Percentiles rank a stretch among this genome's conserved stretches.
Evolutionary conservation across 2,113 vertebrate species (phyloP).

Genomic region (Epinephelus cyanopodus): DNA sequence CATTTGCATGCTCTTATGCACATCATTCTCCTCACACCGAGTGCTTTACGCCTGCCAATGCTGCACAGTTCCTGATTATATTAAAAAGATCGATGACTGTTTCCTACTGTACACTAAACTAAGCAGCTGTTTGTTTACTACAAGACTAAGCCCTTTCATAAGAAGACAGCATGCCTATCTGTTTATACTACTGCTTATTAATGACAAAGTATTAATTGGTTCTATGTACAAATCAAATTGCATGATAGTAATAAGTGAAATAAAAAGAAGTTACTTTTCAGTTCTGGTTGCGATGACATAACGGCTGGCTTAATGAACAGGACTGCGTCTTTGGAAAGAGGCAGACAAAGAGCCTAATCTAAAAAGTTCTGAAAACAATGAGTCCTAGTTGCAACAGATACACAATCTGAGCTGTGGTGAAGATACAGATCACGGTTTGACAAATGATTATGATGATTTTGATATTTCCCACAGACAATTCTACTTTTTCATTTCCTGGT

Average conservation of each 20-base stretch:
- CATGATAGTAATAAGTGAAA: neutral
- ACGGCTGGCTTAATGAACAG: constrained; percentile 17
- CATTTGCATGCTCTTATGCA: constrained; percentile 5
- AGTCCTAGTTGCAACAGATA: constrained; percentile 39
- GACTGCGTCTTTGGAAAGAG: constrained; percentile 26
- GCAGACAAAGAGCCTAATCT: constrained; percentile 22
- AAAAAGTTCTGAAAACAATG: constrained; percentile 59
- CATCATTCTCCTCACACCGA: constrained; percentile 25
- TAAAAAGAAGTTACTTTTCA: neutral
- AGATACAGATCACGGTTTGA: constrained; percentile 81
- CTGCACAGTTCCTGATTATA: constrained; percentile 44
- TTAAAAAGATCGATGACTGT: neutral
- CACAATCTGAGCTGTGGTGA: constrained; percentile 46
- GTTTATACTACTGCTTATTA: constrained; percentile 11
- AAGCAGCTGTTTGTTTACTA: constrained; percentile 2
- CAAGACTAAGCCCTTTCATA: constrained; percentile 32
- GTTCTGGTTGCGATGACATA: constrained; percentile 14
- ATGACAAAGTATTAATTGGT: constrained; percentile 7
- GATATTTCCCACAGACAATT: constrained; percentile 80
- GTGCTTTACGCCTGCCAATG: constrained; percentile 12
- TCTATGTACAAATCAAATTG: neutral
- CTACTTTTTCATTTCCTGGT: constrained; percentile 90
- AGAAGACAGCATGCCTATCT: neutral
- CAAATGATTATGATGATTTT: constrained; percentile 85
- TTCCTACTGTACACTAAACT: no score